These are phyloP conservation scores for Xenops minutus DNA, from an alignment of 2,797 vertebrate genomes.

Conservation along the genomic window DNA sequence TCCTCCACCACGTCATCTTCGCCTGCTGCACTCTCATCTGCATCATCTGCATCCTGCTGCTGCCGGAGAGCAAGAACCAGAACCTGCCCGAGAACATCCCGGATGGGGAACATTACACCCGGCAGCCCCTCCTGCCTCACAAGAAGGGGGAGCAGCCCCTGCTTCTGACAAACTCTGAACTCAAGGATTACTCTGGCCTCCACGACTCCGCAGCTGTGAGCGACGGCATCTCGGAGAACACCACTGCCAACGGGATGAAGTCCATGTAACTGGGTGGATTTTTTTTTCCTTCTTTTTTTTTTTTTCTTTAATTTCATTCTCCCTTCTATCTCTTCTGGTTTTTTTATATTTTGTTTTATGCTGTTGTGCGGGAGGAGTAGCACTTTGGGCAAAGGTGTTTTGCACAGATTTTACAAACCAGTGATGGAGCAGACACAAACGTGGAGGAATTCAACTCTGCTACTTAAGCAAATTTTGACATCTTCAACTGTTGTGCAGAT, in stretches of 20 bases:
- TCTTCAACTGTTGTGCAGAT: slow-evolving; percentile 36
- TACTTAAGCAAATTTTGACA: slow-evolving; percentile 43
- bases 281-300: background rate
- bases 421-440: slow-evolving; percentile 56
- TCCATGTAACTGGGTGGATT: slow-evolving; percentile 76
- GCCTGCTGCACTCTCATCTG: slow-evolving; percentile 98
- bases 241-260: slow-evolving; percentile 80
- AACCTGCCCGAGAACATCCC: slow-evolving; percentile 90
- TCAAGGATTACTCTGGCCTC: slow-evolving; percentile 88
- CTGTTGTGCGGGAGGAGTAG: slow-evolving; percentile 38
- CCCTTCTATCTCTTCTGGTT: slow-evolving; percentile 10
- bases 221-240: slow-evolving; percentile 80
- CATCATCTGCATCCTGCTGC: slow-evolving; percentile 96
- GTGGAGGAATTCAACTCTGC: slow-evolving; percentile 59
- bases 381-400: slow-evolving; percentile 58
- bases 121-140: slow-evolving; percentile 87
- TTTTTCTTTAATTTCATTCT: background rate
- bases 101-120: slow-evolving; percentile 88
- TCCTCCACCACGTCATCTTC: slow-evolving; percentile 96
- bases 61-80: slow-evolving; percentile 91
- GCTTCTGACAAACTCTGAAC: slow-evolving; percentile 85
- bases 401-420: slow-evolving; percentile 71
- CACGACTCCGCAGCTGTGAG: slow-evolving; percentile 77
- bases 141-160: slow-evolving; percentile 88
- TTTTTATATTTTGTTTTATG: slow-evolving; percentile 57